Conservation (phyloP, 64 coral and sea anemone genomes). For the Actinia tenebrosa region DNA sequence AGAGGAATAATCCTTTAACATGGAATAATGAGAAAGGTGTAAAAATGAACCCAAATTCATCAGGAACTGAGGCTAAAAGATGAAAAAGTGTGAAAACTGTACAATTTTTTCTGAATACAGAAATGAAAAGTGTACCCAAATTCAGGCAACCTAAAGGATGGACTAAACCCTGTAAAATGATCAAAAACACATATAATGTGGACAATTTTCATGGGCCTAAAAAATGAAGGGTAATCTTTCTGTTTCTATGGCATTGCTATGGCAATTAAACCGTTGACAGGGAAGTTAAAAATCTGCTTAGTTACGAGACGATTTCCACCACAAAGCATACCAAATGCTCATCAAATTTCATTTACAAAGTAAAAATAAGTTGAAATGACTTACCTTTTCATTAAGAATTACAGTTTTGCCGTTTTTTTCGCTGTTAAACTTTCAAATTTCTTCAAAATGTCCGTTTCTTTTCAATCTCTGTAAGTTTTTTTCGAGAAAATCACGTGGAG, state of each 20-base stretch:
- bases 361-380: not conserved
- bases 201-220: too few species aligned
- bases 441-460: constrained; percentile 4
- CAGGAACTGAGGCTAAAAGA: too few species aligned
- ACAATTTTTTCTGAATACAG: too few species aligned
- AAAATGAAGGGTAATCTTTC: too few species aligned
- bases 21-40: too few species aligned
- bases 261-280: constrained; percentile 7
- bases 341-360: not conserved
- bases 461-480: not conserved
- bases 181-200: too few species aligned
- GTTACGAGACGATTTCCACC: not conserved
- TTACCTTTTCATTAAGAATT: constrained; percentile 2
- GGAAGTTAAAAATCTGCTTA: not conserved
- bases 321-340: not conserved
- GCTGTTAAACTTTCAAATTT: not conserved
- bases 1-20: too few species aligned
- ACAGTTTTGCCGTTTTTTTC: not conserved
- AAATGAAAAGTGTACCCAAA: too few species aligned
- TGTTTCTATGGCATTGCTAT: constrained; percentile 37
- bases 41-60: too few species aligned
- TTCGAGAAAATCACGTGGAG: not conserved
- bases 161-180: too few species aligned
- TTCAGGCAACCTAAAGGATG: too few species aligned
- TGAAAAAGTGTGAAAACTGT: too few species aligned